Evolutionary conservation across 2,888 invertebrate species (phyloP), one percentile per base, ranked within the genome.

Genomic region (Eurytoma californica): DNA sequence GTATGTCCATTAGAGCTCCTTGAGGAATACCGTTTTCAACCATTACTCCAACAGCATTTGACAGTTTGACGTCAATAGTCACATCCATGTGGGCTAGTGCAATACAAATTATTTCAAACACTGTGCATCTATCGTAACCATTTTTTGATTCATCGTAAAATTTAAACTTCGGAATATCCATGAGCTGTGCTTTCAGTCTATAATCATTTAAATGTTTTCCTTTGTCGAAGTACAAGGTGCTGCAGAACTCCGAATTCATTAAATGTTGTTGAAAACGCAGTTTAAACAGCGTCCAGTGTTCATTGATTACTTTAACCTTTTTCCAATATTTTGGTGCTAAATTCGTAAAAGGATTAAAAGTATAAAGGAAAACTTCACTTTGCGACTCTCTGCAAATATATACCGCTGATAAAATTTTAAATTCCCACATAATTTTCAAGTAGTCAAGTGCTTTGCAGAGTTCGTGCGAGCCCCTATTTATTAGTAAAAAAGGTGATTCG

Each of bases 311-410:
- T 7, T 13, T 1, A 2, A 39, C n/a, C 0, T 4, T 13, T n/a
- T 4, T 60, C 60, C 70, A 72, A 20, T 49, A 51, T 51, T 49
- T 61, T 39, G 70, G 58, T 9, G 47, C 70, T 1, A n/a, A 47
- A 9, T n/a, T 14, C 3, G 39, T 39, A 13, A 30, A 72, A 3
- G 61, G 61, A 18, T 72, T 72, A 28, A 30, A 72, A 51, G 51
- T 72, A 18, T 30, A 72, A 16, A 72, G 13, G 2, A 13, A 3
- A 1, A 63, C 4, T 20, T 39, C 18, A 7, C 39, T 20, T 3
- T 55, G n/a, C 30, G 2, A 14, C n/a, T 0, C 7, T 20, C 0
- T 14, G 14, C 55, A 72, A 9, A 63, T 18, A 39, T 72, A 72
- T 3, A 72, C 13, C 0, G 30, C 53, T 2, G 20, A 53, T 61